phyloP scores from a whole-genome alignment of 2,113 vertebrate species.

The Eulacestoma nigropectus region DNA sequence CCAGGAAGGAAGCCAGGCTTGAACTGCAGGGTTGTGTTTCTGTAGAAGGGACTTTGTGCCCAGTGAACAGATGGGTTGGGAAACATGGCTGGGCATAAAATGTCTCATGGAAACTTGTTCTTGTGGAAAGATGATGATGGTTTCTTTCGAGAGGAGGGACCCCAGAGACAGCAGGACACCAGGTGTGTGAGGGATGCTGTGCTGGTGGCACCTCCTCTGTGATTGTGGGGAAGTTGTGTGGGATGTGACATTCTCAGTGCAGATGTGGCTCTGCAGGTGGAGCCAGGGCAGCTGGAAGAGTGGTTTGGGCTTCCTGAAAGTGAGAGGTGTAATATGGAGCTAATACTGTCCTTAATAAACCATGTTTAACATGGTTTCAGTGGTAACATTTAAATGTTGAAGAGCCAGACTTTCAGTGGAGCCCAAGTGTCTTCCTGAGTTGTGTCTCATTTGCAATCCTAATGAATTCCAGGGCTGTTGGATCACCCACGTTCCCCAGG shows the following conservation, averaged over 20 bases:
- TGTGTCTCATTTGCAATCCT: neutral
- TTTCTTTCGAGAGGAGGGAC: neutral
- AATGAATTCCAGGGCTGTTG: neutral
- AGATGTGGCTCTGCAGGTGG: neutral
- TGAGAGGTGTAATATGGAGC: neutral
- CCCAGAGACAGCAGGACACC: neutral
- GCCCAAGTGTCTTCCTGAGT: neutral
- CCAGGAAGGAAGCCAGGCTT: neutral
- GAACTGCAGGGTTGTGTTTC: neutral
- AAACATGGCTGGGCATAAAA: neutral
- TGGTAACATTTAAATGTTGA: neutral
- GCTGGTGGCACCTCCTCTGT: neutral
- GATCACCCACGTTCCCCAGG: neutral
- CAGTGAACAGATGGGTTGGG: neutral
- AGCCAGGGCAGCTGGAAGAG: neutral
- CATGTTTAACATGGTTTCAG: accelerated
- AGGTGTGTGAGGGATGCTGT: neutral
- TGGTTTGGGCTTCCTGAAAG: neutral
- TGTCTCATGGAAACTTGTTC: neutral
- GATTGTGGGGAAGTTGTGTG: neutral
- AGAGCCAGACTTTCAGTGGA: neutral
- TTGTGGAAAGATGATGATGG: neutral
- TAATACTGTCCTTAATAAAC: neutral
- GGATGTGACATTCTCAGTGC: neutral
- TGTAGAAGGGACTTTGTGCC: neutral